Evolutionary conservation across 1,140 invertebrate genomes (phyloP), one percentile per base, ranked within the genome.

Genomic region (Plutomurus gul): DNA sequence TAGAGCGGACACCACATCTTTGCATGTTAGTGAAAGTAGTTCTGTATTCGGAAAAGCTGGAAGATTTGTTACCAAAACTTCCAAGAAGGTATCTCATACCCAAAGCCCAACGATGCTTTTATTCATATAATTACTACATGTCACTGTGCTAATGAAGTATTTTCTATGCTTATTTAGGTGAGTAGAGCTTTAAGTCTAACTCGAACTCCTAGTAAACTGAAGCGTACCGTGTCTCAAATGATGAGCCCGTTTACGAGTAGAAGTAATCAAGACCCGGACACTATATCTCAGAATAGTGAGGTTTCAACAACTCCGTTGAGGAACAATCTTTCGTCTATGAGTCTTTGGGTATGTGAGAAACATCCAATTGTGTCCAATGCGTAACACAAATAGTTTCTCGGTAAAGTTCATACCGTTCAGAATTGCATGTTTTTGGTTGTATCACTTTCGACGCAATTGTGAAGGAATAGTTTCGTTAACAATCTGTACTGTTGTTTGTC

Each of bases 121-220:
- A n/a, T n/a, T n/a, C n/a, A n/a, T n/a, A n/a, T n/a, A n/a, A n/a
- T n/a, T n/a, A n/a, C n/a, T n/a, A n/a, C n/a, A n/a, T n/a, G n/a
- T n/a, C n/a, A n/a, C n/a, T n/a, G n/a, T n/a, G n/a, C n/a, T 18
- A 49, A 49, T 3, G 3, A 49, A 49, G 7, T n/a, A 49, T 7
- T 18, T 4, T 49, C 6, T 49, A n/a, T 75, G 47, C 16, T 4
- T 37, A 40, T 6, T 30, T 33, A 84, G 82, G 94, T 98, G 22
- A 94, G 94, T 60, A 89, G 96, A 82, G 95, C 95, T 75, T 93
- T 98, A 84, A 97, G 95, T 74, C 96, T 97, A 86, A 96, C 96
- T 87, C 95, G 95, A 87, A 97, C 96, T 6, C 96, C 96, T 22
- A 94, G 92, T 71, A 96, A 96, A 87, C 86, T 97, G 82, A 97